Percentiles rank a stretch among this genome's conserved stretches.
These are phyloP conservation scores for Eurosta solidaginis DNA, from an alignment of 1,140 invertebrate genomes.

Conservation along the genomic window DNA sequence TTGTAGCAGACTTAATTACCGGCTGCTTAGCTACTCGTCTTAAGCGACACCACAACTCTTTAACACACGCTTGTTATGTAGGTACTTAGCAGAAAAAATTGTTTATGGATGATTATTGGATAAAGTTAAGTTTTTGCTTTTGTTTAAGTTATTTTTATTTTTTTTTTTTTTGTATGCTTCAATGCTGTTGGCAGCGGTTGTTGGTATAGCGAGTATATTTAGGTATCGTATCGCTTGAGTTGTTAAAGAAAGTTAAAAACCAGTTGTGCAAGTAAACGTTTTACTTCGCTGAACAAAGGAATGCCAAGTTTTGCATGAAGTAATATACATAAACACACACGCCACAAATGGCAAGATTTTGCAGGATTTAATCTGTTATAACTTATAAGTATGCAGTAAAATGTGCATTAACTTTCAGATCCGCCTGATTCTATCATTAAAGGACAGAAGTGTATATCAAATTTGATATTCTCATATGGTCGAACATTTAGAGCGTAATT, in stretches of 20 bases:
- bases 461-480: too few relatives aligned
- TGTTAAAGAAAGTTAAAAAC: conserved; percentile 4
- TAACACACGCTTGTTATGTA: not conserved
- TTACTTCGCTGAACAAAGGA: not conserved
- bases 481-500: too few relatives aligned
- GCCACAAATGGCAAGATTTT: not conserved
- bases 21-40: not conserved
- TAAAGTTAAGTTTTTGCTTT: not conserved
- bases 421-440: too few relatives aligned
- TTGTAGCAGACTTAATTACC: too few relatives aligned
- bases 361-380: too few relatives aligned
- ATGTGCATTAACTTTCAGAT: too few relatives aligned
- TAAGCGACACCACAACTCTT: not conserved
- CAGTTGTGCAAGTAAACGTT: not conserved
- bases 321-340: not conserved
- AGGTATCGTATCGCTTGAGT: not conserved
- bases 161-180: too few relatives aligned
- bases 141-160: too few relatives aligned
- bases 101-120: not conserved
- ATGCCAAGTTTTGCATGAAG: not conserved
- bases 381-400: too few relatives aligned
- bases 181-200: not conserved
- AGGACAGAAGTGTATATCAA: too few relatives aligned
- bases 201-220: not conserved
- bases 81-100: not conserved